These are phyloP conservation scores for Cephalopholis sonnerati DNA, from an alignment of 2,113 vertebrate species.

Conservation along the genomic window DNA sequence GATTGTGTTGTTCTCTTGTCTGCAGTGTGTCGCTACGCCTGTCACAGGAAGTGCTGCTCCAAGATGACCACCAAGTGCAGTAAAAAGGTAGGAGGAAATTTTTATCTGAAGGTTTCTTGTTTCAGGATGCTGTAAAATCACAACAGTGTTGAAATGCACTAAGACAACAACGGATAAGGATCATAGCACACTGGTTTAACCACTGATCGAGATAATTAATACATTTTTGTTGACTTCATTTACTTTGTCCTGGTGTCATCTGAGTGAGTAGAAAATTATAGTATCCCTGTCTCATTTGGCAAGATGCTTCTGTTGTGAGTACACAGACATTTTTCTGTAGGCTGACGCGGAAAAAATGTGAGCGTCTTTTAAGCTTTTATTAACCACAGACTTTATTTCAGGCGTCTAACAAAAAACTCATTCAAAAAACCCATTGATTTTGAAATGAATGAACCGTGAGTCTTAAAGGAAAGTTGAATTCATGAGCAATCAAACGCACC, in stretches of 20 bases:
- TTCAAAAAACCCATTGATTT: too few relatives aligned
- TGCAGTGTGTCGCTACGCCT: slow-evolving; percentile 96
- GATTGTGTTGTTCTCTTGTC: slow-evolving; percentile 31
- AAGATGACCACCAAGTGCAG: slow-evolving; percentile 93
- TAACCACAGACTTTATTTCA: too few relatives aligned
- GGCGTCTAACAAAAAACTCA: too few relatives aligned
- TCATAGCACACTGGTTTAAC: neutral
- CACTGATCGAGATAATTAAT: neutral
- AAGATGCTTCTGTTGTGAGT: neutral
- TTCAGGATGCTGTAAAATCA: neutral
- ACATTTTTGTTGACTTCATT: neutral
- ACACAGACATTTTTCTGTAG: too few relatives aligned
- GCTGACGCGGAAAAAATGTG: too few relatives aligned
- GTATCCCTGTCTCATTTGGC: neutral
- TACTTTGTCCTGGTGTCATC: neutral
- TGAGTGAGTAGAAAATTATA: neutral
- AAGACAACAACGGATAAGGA: neutral
- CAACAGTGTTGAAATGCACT: neutral
- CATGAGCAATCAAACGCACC: neutral
- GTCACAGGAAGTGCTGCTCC: slow-evolving; percentile 97
- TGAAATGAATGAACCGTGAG: too few relatives aligned
- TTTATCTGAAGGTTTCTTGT: neutral
- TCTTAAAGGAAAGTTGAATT: neutral
- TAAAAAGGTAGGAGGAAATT: slow-evolving; percentile 90
- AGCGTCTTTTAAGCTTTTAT: too few relatives aligned